Conservation (phyloP, 1,140 invertebrate genomes). For the Babylonia areolata region DNA sequence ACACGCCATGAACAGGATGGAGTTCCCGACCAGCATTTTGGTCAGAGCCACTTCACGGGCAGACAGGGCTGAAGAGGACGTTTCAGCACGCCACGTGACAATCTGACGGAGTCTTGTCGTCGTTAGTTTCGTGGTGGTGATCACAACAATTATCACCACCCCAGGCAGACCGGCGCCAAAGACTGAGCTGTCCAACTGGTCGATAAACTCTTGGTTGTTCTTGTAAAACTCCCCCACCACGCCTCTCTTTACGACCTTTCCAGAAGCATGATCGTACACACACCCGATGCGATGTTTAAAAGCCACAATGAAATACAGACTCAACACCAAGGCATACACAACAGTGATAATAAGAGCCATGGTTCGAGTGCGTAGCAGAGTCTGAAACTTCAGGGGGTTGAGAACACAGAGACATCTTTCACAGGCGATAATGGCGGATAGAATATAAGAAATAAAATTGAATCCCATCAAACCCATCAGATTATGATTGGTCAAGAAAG, state of each 20-base stretch:
- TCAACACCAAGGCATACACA: not conserved
- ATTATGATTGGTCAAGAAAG: not conserved
- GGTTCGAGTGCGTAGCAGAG: not conserved
- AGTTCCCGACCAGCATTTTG: slow-evolving; percentile 16
- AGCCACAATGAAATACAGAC: not conserved
- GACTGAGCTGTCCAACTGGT: not conserved
- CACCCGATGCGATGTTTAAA: not conserved
- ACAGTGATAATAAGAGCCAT: not conserved
- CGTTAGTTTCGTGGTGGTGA: not conserved
- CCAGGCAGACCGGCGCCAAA: not conserved
- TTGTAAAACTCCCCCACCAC: not conserved
- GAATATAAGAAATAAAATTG: not conserved
- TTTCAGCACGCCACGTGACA: not conserved
- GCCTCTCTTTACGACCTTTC: no score
- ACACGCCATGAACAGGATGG: slow-evolving; percentile 17
- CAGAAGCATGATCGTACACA: not conserved
- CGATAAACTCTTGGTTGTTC: not conserved
- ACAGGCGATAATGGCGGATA: slow-evolving; percentile 20
- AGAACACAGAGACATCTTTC: slow-evolving; percentile 26
- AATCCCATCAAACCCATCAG: not conserved
- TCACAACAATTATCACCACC: not conserved
- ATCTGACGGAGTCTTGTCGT: not conserved
- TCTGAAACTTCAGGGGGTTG: not conserved
- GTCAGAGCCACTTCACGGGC: slow-evolving; percentile 12
- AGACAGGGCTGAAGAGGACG: not conserved